Evolutionary conservation across 2,797 vertebrate species (phyloP), one percentile per base, ranked within the genome.

Genomic region (Sebastes taczanowskii): DNA sequence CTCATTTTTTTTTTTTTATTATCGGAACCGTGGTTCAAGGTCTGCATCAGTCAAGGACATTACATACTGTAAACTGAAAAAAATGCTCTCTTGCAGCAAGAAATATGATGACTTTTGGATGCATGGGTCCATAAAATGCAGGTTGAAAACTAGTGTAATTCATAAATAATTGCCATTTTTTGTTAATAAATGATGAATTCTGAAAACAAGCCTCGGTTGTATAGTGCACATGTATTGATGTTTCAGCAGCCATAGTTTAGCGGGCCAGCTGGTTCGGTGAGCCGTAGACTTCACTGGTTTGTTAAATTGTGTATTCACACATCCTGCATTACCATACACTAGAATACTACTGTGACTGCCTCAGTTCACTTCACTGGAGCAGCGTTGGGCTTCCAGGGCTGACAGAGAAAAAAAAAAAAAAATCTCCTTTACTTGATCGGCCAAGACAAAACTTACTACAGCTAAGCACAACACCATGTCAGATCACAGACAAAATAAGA

Each of bases 221-320:
- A 6, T 38, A 18, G 11, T 6, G 38, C 13, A 7, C 23, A 27
- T 56, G 42, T 14, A 11, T 55, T 55, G 32, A 9, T 25, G 56
- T 29, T 35, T 30, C 56, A 68, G 61, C 56, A 53, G 63, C 52
- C 10, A 9, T 60, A 30, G 34, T 60, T 72, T 9, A 11, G 46
- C 10, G 4, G 27, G 23, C 60, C 69, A 8, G 78, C 62, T 5
- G 14, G 30, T 66, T 38, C 3, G 20, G 2, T 25, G 60, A 60
- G 67, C 62, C 18, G 76, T 52, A 74, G 34, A 58, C 38, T 60
- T 70, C 77, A 80, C 80, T 74, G 81, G 66, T 71, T 82, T 85
- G 81, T 77, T 84, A 80, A 80, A 88, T 76, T 67, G 71, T 78
- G 52, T 75, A 66, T 82, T 74, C 74, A 80, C 67, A 74, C 70